Conservation (phyloP, 2,797 vertebrate genomes). For the Sebastes wilsoni region DNA sequence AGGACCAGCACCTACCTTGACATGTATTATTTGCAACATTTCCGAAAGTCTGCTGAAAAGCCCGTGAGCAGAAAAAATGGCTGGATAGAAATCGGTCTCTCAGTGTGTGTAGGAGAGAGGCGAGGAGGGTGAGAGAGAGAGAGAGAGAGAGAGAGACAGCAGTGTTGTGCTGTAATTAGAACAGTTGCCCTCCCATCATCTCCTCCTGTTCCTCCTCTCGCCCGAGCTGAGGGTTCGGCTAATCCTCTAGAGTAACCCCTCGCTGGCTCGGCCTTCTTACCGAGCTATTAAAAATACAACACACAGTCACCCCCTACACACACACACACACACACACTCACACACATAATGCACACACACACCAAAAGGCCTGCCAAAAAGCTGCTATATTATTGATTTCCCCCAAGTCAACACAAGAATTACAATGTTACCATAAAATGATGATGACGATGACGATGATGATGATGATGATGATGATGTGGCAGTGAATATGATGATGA, state of each 20-base stretch:
- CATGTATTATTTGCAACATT: not conserved
- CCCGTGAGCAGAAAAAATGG: not conserved
- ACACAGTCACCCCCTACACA: not conserved
- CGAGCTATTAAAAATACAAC: conserved; percentile 34
- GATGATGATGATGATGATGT: not conserved
- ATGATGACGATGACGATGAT: not conserved
- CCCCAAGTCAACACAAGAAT: not conserved
- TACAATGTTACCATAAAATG: not conserved
- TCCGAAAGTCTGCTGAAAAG: not conserved
- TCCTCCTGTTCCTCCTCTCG: conserved; percentile 6
- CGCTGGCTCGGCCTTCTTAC: conserved; percentile 9
- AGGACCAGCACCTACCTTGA: not conserved
- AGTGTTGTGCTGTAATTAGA: conserved; percentile 32
- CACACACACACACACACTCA: not conserved
- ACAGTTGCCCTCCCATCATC: conserved; percentile 37
- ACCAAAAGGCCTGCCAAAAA: conserved; percentile 12
- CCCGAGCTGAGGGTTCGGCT: not conserved
- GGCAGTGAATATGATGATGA: conserved; percentile 5
- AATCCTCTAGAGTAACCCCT: conserved; percentile 16
- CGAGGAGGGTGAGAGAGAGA: not conserved
- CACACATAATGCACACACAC: not conserved
- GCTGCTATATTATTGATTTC: conserved; percentile 34
- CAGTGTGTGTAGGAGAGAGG: not conserved
- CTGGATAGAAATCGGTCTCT: not conserved
- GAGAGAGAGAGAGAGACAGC: not conserved